These are phyloP conservation scores for Chiloscyllium punctatum DNA, from an alignment of 2,797 vertebrate species.

Conservation along the genomic window DNA sequence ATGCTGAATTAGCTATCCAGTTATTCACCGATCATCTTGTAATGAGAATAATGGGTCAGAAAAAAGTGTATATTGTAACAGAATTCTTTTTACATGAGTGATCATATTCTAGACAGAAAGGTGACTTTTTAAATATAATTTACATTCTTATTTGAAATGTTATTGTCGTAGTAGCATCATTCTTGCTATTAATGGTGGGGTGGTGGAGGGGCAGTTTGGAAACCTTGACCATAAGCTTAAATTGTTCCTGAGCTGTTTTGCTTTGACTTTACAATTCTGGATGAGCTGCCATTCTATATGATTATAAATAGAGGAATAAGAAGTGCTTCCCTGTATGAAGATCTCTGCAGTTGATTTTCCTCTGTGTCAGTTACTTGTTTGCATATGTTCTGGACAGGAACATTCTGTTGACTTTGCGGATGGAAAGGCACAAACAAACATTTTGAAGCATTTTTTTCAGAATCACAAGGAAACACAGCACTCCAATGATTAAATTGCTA, in stretches of 20 bases:
- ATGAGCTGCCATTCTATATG: neutral
- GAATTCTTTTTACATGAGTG: neutral
- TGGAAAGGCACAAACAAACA: neutral
- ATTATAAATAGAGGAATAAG: neutral
- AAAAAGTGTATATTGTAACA: neutral
- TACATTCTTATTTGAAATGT: neutral
- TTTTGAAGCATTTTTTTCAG: neutral
- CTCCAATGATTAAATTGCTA: neutral
- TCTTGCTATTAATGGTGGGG: neutral
- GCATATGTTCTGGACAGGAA: neutral
- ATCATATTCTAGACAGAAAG: neutral
- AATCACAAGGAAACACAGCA: constrained; percentile 18
- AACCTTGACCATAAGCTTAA: neutral
- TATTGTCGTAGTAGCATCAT: neutral
- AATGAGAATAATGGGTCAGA: neutral
- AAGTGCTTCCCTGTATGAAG: neutral
- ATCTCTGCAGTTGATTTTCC: neutral
- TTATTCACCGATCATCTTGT: neutral
- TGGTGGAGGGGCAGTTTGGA: neutral
- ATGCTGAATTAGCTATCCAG: neutral
- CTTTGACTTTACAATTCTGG: neutral
- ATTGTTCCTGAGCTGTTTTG: neutral
- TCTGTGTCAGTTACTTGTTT: neutral
- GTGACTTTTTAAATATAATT: neutral
- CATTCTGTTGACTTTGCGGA: neutral